Conservation (phyloP, 2,113 vertebrate species). For the Xiphorhynchus elegans region DNA sequence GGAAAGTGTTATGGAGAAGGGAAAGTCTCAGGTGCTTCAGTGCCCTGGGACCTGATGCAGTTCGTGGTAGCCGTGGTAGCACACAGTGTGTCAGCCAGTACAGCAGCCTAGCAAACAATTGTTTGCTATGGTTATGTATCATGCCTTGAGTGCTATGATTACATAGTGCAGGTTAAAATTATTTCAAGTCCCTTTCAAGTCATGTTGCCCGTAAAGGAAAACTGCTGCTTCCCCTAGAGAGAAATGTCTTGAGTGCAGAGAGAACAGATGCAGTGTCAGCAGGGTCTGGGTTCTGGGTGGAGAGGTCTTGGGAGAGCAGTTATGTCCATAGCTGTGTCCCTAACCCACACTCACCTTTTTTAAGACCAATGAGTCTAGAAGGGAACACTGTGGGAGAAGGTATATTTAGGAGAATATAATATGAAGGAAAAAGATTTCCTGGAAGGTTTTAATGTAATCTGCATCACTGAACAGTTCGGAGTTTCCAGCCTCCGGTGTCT, state of each 20-base stretch:
- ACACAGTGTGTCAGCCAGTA: not conserved
- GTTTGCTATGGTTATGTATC: not conserved
- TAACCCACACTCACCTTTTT: fast-evolving
- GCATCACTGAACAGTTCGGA: not conserved
- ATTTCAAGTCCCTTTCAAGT: not conserved
- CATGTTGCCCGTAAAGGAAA: not conserved
- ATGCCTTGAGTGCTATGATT: not conserved
- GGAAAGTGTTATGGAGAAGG: not conserved
- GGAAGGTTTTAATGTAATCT: not conserved
- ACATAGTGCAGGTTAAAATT: not conserved
- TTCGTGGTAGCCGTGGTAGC: not conserved
- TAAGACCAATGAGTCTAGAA: not conserved
- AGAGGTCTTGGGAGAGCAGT: not conserved
- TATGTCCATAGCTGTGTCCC: not conserved
- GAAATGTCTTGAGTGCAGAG: not conserved
- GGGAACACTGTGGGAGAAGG: not conserved
- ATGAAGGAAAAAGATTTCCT: not conserved
- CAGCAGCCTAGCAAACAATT: not conserved
- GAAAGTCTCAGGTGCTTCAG: not conserved
- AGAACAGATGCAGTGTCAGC: not conserved
- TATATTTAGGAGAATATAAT: not conserved
- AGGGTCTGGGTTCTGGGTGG: not conserved
- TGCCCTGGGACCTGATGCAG: not conserved
- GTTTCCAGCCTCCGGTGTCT: not conserved
- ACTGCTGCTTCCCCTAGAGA: not conserved